Base-by-base conservation (phyloP, 2,888 invertebrate species). In the Odontocolon sp. region DNA sequence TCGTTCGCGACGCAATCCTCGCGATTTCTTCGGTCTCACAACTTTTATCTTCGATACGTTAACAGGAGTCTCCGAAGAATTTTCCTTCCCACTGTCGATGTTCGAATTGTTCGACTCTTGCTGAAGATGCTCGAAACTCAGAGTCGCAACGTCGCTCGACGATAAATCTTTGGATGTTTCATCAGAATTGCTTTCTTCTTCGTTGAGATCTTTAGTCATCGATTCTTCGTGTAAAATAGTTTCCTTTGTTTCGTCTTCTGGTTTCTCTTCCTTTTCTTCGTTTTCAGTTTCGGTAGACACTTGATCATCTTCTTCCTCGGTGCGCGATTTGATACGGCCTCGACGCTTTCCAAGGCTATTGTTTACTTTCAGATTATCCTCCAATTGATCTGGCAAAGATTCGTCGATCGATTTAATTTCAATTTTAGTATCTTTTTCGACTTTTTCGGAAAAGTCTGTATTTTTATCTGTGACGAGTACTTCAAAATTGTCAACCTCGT, bases 71-170 rank as follows among this genome's bases (percentile, higher is more conserved):
- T 89, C 90, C 2, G 87, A 75, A 0, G 90, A 87, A 52, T 90
- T 90, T 71, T 90, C 90, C 28, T 90, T 90, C 0, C 90, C 90
- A n/a, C 90, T 90, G 75, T 90, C 90, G 59, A 88, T 83, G 33
- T 89, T 85, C 0, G 90, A 89, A 31, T 87, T 88, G 14, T 84
- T 84, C 0, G 87, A 89, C 56, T 90, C 90, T 47, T 85, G 84
- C 36, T 89, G 90, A 11, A 89, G 63, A 16, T 87, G 82, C 21
- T 86, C 88, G 5, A 88, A 78, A 52, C 74, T 85, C 38, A 85
- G 42, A 52, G 84, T 85, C 31, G 82, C 83, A 5, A 83, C 47
- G 26, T 74, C 80, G 16, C 47, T 67, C 9, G 42, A 0, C 1
- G 63, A 33, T 4, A 45, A 2, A 2, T 36, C 54, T 31, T 63